A percentile compares a stretch with the other conserved stretches of the same genome.
Conservation (phyloP, 2,797 vertebrate species). For the Melanotaenia boesemani region DNA sequence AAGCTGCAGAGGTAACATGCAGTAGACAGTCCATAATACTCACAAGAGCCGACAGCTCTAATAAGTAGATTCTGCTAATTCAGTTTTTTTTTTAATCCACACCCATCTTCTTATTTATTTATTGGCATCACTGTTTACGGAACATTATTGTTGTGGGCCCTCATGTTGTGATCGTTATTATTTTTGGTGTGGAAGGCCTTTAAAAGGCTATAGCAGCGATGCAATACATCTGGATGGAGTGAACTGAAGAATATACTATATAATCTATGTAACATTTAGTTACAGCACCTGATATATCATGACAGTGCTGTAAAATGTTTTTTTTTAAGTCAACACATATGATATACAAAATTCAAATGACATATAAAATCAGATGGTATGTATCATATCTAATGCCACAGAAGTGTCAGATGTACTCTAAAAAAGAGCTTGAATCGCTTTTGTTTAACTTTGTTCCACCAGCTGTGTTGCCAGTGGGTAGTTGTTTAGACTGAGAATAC, state of each 20-base stretch:
- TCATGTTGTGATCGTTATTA: too few species aligned
- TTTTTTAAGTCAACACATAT: neutral
- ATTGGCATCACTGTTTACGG: too few species aligned
- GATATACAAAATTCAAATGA: neutral
- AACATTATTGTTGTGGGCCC: too few species aligned
- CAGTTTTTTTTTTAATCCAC: too few species aligned
- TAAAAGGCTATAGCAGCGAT: too few species aligned
- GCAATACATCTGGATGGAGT: neutral
- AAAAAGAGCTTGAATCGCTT: neutral
- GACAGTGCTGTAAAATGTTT: neutral
- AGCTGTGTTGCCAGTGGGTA: neutral
- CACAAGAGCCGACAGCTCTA: neutral
- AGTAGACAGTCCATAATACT: constrained; percentile 13
- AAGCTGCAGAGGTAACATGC: constrained; percentile 30
- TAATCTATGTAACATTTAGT: neutral
- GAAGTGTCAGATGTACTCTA: neutral
- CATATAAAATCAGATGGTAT: neutral
- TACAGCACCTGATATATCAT: neutral
- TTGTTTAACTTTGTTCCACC: constrained; percentile 5
- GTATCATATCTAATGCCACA: neutral
- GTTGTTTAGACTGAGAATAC: constrained; percentile 14
- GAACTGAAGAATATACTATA: neutral
- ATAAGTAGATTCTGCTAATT: too few species aligned
- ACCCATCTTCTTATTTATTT: too few species aligned
- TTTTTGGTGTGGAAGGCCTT: neutral